phyloP scores from a whole-genome alignment of 2,797 vertebrate genomes.

The Apogon talboti region DNA sequence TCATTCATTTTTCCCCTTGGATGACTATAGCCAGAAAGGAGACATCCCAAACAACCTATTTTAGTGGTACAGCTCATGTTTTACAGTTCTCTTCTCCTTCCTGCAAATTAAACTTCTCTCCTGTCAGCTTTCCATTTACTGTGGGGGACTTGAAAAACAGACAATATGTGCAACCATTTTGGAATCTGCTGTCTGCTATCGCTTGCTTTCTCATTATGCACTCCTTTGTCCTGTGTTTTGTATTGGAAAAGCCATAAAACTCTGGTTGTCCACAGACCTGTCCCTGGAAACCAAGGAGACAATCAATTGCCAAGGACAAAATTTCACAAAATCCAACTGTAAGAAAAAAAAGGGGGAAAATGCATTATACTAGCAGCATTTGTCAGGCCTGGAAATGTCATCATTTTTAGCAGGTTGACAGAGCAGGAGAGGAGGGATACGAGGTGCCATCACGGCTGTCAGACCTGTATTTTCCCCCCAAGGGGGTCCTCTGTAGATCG shows the following conservation, averaged over 20 bases:
- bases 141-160: constrained; percentile 14
- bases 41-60: neutral
- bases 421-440: constrained; percentile 38
- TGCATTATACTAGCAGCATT: constrained; percentile 23
- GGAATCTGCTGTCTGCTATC: neutral
- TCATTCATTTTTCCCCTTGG: constrained; percentile 27
- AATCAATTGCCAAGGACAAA: constrained; percentile 35
- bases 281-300: constrained; percentile 25
- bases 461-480: constrained; percentile 12
- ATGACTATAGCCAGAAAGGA: constrained; percentile 17
- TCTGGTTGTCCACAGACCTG: neutral
- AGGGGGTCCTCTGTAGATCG: constrained; percentile 37
- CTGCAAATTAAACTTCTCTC: constrained; percentile 39
- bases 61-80: neutral
- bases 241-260: constrained; percentile 25
- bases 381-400: constrained; percentile 45
- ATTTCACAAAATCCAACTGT: constrained; percentile 18
- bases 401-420: constrained; percentile 34
- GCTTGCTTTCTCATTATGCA: constrained; percentile 25
- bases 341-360: constrained; percentile 4
- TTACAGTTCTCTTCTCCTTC: neutral
- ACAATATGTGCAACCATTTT: neutral
- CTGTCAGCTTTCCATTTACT: constrained; percentile 8
- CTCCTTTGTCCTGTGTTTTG: constrained; percentile 22
- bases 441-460: constrained; percentile 52